Base-by-base conservation (phyloP, 1,140 invertebrate species). In the Zaprionus tsacasi region DNA sequence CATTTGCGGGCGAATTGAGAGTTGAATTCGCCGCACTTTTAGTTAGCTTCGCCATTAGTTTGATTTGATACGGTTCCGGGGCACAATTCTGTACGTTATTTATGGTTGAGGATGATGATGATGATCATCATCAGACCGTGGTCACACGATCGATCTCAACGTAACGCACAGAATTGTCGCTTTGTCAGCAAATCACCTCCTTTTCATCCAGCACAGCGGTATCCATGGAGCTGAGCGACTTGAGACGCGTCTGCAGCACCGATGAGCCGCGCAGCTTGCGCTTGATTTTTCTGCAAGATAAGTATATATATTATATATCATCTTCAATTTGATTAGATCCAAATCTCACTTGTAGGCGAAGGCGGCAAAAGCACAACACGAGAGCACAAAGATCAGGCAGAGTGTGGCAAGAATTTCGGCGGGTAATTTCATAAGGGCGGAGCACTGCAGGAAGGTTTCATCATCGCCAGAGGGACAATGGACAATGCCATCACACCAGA, bases 171-270 rank as follows among this genome's bases (percentile, higher is more conserved):
- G 96, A 97, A 96, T 96, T 96, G 94, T 97, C 96, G 95, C 95
- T 96, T 94, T 96, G 96, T 97, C 97, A 97, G 96, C 96, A 97
- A 95, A 97, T 97, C 93, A 97, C 96, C 93, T 97, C 96, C 93
- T 97, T 97, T 79, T 96, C 96, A 79, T 96, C 96, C 88, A 96
- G 95, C 76, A 96, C 96, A 65, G 95, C 95, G 59, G 96, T 96
- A 93, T 96, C 96, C 76, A 95, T 94, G 4, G 95, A 96, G 68
- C 95, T 96, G 12, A 96, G 93, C 76, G 96, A 96, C 86, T 96
- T 96, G 38, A 96, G 94, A 3, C 96, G 94, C 68, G 96, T 96
- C 83, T 96, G 96, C 13, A 96, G 94, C 48, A 96, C 95, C 13
- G 96, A 96, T 60, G 95, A 94, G 52, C 95, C 94, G 58, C 95